Percentiles rank a stretch among this genome's conserved stretches.
Conservation (phyloP, 2,888 invertebrate species). For the Nemotelus nigrinus region DNA sequence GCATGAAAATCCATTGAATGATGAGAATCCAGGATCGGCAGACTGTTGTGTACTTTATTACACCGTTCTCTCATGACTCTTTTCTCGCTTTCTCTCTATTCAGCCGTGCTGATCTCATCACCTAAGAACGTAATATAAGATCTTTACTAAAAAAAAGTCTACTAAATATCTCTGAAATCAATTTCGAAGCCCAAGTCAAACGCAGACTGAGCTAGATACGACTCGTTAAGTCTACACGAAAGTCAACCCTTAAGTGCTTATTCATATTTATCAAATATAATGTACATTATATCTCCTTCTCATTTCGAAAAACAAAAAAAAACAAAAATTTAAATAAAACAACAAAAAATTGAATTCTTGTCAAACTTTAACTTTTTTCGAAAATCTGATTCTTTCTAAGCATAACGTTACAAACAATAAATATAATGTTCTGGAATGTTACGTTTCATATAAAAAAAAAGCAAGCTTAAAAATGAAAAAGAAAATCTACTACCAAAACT, state of each 20-base stretch:
- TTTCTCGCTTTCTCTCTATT: slow-evolving; percentile 24
- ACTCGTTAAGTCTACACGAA: neutral
- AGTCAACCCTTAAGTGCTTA: slow-evolving; percentile 30
- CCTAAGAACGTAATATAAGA: neutral
- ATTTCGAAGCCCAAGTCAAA: slow-evolving; percentile 1
- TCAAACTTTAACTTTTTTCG: too few species aligned
- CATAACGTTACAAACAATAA: too few species aligned
- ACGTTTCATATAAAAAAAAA: too few species aligned
- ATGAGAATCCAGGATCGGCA: slow-evolving; percentile 18
- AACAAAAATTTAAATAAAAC: slow-evolving; percentile 5
- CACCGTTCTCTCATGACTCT: slow-evolving; percentile 40
- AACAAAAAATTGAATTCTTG: neutral
- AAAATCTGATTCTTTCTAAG: too few species aligned
- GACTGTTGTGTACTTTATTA: slow-evolving; percentile 39
- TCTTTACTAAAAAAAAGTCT: neutral
- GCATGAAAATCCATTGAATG: neutral
- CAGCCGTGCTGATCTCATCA: slow-evolving; percentile 42
- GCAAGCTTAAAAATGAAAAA: too few species aligned
- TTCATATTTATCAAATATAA: slow-evolving; percentile 4
- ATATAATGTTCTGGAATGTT: too few species aligned
- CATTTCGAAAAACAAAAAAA: slow-evolving; percentile 5
- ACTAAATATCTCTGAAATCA: slow-evolving; percentile 5
- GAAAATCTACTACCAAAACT: too few species aligned
- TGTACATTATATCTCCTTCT: neutral
- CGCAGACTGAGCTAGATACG: slow-evolving; percentile 22